Base-by-base conservation (phyloP, 2,888 invertebrate species). In the Anarsia innoxiella region DNA sequence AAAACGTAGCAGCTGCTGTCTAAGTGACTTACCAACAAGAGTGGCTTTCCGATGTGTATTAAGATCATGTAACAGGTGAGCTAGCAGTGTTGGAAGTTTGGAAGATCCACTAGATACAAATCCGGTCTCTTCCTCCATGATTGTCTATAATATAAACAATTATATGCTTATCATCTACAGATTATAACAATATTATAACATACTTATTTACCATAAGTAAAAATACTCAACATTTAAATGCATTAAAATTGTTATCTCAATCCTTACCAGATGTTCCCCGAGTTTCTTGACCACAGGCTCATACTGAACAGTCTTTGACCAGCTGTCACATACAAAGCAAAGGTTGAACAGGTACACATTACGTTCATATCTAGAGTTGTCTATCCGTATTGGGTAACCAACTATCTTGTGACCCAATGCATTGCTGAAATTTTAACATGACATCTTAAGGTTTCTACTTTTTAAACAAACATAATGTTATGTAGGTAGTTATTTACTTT, bases 311-410 rank as follows among this genome's bases (percentile, higher is more conserved):
- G 96, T 95, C 39, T 95, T 88, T 0, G 95, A 93, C 85, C 92
- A 91, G 35, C 94, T 92, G 63, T 96, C 94, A 62, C 96, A 97
- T 0, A 97, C 96, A 66, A 98, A 96, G 72, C 97, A 97, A 16
- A 96, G 76, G 78, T 98, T 98, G 80, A 98, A 98, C 44, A 96
- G 92, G 58, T 95, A 94, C n/a, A 95, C 94, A 77, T 98, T 98
- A 36, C 98, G 87, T 9, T 92, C 91, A 77, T 98, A 98, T 58
- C 94, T 92, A 33, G 93, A 89, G 71, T 93, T 91, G 54, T 94
- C 93, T 40, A 98, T 96, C 46, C 92, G 89, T 26, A 97, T 93
- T 0, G 97, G 97, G 72, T 94, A 97, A 0, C 97, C 97, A 10
- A 97, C 88, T 49, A 97, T 94, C 80, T 97, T 97, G 59, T 92